Base-by-base conservation (phyloP, 2,113 vertebrate species). In the Phaethornis superciliosus region DNA sequence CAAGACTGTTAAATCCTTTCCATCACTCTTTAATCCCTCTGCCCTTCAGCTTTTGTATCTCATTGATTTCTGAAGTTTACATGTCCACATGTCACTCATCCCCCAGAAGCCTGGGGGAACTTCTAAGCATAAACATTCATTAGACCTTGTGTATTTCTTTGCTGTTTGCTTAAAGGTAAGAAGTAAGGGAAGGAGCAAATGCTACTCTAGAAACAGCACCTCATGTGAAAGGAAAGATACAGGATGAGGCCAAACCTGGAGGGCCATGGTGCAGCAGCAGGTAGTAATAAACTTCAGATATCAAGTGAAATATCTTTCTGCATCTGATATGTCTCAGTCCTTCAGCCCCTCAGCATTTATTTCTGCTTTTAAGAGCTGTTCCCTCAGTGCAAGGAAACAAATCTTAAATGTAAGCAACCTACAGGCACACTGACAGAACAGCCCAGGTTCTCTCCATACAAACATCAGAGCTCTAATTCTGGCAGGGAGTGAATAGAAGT, bases 61-160 rank as follows among this genome's bases (percentile, higher is more conserved):
- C 83, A 92, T 67, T 71, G 93, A 90, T 92, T 94, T 94, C 85
- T 85, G 56, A 90, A 62, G 62, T 65, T 75, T 30, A 33, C 33
- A 55, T n/a, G 33, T 67, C 67, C 70, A 35, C 4, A 1, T 30
- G 75, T 70, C 93, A 59, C 65, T 89, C 2, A 3, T 37, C 59
- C 24, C 52, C 56, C 27, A 46, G 86, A 22, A 94, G 76, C 54
- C 33, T 33, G 40, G 68, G 85, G 54, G 58, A 80, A 60, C 30
- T 88, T 71, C 67, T 55, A 46, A 46, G 37, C 37, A 64, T 15
- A 76, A 94, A 83, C 32, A 82, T 28, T 55, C 47, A 51, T 27
- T 56, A 49, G 62, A n/a, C 8, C 15, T 71, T 7, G 7, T 71
- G 52, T 55, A 71, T 85, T 71, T 28, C 23, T 79, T 77, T 88